Percentiles rank a stretch among this genome's conserved stretches.
These are phyloP conservation scores for Lycorma delicatula DNA, from an alignment of 1,140 invertebrate genomes.

Conservation along the genomic window DNA sequence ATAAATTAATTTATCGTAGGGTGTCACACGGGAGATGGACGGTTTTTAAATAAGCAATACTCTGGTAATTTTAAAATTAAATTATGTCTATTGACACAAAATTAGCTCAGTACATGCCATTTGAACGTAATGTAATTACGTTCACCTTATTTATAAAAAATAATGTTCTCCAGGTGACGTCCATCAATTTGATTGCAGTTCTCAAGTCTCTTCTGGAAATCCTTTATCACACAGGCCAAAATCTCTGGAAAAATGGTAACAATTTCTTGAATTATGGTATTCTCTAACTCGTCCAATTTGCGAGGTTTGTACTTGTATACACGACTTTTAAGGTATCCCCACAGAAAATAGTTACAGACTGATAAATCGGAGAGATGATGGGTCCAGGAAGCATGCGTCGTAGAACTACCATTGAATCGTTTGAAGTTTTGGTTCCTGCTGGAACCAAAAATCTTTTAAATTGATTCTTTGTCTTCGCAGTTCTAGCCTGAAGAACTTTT, in stretches of 20 bases:
- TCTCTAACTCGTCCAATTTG: conserved; percentile 28
- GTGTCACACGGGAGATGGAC: no score
- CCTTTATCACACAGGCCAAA: conserved; percentile 4
- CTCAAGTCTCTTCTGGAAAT: conserved; percentile 14
- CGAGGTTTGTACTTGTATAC: conserved; percentile 27
- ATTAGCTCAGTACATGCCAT: conserved; percentile 2
- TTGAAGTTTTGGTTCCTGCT: conserved; percentile 29
- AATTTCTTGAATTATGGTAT: conserved; percentile 26
- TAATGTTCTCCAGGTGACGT: conserved; percentile 8
- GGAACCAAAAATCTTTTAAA: conserved; percentile 19
- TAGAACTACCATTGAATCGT: conserved; percentile 24
- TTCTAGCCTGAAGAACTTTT: conserved; percentile 20
- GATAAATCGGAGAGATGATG: conserved; percentile 30
- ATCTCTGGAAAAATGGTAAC: conserved; percentile 13
- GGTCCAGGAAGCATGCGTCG: conserved; percentile 24
- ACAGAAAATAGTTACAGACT: conserved; percentile 33
- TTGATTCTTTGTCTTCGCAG: conserved; percentile 6
- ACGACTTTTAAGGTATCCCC: conserved; percentile 25
- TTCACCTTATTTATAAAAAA: conserved; percentile 12
- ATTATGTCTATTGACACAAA: conserved; percentile 3
- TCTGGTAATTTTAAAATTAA: not conserved
- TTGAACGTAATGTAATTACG: no score
- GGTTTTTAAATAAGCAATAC: not conserved
- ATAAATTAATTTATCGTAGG: no score
- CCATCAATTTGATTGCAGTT: conserved; percentile 11